phyloP scores from a whole-genome alignment of 92 coral and sea anemone genomes.

The Umimayanthus kanabou region DNA sequence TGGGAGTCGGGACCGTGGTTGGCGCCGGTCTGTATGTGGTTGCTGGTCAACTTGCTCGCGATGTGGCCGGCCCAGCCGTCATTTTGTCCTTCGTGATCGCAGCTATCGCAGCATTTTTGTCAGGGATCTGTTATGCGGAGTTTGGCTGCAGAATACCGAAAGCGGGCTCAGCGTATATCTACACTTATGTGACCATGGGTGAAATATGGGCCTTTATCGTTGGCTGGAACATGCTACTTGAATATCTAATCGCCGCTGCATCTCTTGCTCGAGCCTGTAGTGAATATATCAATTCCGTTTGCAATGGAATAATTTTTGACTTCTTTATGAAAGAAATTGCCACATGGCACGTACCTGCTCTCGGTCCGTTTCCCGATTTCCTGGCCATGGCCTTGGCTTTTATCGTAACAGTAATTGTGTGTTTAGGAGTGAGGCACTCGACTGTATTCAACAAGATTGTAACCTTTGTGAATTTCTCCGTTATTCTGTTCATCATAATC shows the following conservation, averaged over 20 bases:
- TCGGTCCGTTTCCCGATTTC: constrained; percentile 84
- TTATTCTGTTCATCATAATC: constrained; percentile 59
- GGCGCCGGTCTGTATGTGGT: constrained; percentile 90
- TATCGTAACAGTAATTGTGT: constrained; percentile 57
- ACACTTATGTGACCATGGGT: constrained; percentile 78
- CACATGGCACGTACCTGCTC: constrained; percentile 60
- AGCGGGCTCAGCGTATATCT: constrained; percentile 91
- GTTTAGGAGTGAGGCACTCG: constrained; percentile 71
- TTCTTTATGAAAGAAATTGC: constrained; percentile 62
- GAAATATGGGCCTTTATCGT: constrained; percentile 86
- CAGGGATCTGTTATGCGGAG: constrained; percentile 92
- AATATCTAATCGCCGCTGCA: constrained; percentile 75
- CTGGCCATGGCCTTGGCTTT: constrained; percentile 63
- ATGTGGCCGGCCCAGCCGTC: constrained; percentile 88
- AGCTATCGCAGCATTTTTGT: constrained; percentile 69
- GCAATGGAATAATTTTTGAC: constrained; percentile 64
- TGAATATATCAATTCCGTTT: constrained; percentile 75
- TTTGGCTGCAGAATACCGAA: constrained; percentile 89
- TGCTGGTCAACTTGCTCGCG: constrained; percentile 76
- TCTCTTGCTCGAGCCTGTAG: constrained; percentile 76
- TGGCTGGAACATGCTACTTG: constrained; percentile 89
- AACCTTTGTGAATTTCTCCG: constrained; percentile 71
- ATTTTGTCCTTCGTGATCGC: constrained; percentile 80
- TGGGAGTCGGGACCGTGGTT: constrained; percentile 76
- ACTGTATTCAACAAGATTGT: constrained; percentile 62